phyloP scores from a whole-genome alignment of 2,113 vertebrate species.

The Myiozetetes cayanensis region DNA sequence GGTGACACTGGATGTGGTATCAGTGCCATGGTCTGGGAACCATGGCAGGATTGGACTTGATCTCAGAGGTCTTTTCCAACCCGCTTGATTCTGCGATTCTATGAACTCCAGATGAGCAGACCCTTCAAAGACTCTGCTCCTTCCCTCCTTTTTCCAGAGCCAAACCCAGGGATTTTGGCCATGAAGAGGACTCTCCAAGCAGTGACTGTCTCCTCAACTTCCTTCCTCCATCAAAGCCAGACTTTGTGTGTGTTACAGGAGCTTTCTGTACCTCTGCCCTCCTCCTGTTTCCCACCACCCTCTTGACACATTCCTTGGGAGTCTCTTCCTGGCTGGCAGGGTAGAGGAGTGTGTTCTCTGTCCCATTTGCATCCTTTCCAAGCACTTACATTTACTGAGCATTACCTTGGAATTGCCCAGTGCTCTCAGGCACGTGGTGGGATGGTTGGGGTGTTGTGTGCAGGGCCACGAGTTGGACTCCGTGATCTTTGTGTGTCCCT shows the following conservation, averaged over 20 bases:
- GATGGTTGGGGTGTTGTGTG: background rate
- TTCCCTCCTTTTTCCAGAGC: background rate
- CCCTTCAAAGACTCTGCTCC: background rate
- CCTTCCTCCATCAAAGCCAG: background rate
- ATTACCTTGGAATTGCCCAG: background rate
- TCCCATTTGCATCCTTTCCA: background rate
- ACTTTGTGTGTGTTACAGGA: background rate
- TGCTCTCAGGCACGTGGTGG: background rate
- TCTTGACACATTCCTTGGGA: background rate
- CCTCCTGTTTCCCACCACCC: background rate
- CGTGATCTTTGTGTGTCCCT: background rate
- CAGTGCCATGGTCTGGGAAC: too few species aligned
- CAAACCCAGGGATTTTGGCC: background rate
- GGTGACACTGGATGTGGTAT: too few species aligned
- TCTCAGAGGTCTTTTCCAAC: too few species aligned
- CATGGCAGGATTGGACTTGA: too few species aligned
- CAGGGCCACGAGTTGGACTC: background rate
- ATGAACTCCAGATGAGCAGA: background rate
- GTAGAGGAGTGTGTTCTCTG: background rate
- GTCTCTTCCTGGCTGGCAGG: background rate
- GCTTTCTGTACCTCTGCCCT: background rate
- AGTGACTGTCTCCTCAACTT: background rate
- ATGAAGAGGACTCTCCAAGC: background rate
- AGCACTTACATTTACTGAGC: background rate
- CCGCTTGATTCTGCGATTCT: too few species aligned